Evolutionary conservation across 2,888 invertebrate species (phyloP).

Genomic region (Philaethria dido): DNA sequence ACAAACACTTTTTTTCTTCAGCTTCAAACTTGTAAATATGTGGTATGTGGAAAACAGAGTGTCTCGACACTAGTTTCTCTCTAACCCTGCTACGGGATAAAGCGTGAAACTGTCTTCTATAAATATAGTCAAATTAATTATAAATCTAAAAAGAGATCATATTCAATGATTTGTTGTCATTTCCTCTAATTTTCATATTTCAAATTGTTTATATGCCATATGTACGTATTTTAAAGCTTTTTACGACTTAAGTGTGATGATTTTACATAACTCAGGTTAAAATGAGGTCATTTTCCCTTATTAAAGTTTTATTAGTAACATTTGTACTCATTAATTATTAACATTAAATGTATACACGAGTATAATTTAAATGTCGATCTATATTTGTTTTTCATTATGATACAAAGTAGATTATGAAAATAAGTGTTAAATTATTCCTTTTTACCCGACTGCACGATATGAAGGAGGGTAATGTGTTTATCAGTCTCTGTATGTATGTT

Average conservation of each 20-base stretch:
- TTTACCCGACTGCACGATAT: too few species aligned
- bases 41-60: too few species aligned
- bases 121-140: slow-evolving; percentile 7
- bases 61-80: not conserved
- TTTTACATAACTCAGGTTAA: slow-evolving; percentile 3
- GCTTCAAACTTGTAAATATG: too few species aligned
- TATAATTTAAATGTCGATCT: slow-evolving; percentile 8
- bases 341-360: not conserved
- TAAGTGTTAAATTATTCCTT: not conserved
- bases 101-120: not conserved
- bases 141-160: not conserved
- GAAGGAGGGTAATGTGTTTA: too few species aligned
- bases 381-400: not conserved
- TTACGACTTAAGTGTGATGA: slow-evolving; percentile 11
- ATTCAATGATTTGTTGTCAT: slow-evolving; percentile 11
- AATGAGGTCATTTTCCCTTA: slow-evolving; percentile 16
- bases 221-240: slow-evolving; percentile 13
- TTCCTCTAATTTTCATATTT: slow-evolving; percentile 14
- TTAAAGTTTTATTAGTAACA: slow-evolving; percentile 19
- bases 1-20: too few species aligned
- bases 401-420: not conserved
- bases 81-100: not conserved
- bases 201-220: slow-evolving; percentile 2
- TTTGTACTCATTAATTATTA: not conserved
- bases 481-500: too few species aligned